Conservation (phyloP, 2,113 vertebrate genomes). For the Prolemur simus region DNA sequence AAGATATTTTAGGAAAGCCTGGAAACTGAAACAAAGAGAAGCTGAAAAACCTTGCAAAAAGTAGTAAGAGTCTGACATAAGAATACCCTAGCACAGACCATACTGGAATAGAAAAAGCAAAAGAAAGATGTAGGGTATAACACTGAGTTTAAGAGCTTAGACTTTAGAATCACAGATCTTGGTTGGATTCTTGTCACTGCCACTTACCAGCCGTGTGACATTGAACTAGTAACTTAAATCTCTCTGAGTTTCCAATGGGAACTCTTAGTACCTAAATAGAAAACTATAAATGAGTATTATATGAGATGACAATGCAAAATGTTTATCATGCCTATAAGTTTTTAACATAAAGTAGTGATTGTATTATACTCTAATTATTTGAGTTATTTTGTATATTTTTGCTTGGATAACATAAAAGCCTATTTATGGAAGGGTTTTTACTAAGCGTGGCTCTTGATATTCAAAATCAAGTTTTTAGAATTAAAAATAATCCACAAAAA, state of each 20-base stretch:
- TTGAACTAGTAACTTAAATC: neutral
- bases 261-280: neutral
- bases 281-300: neutral
- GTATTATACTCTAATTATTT: neutral
- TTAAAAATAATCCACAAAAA: conserved; percentile 11
- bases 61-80: neutral
- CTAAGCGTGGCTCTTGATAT: neutral
- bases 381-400: conserved; percentile 9
- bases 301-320: neutral
- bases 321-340: neutral
- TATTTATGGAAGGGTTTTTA: neutral
- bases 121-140: neutral
- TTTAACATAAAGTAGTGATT: neutral
- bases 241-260: neutral
- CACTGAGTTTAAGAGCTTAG: neutral
- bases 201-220: neutral
- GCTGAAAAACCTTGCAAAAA: neutral
- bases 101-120: neutral
- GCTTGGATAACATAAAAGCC: neutral
- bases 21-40: neutral
- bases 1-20: neutral
- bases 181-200: neutral
- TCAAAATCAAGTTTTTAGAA: conserved; percentile 26
- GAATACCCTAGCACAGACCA: neutral
- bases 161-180: neutral